Evolutionary conservation across 2,888 invertebrate species (phyloP), one percentile per base, ranked within the genome.

Genomic region (Cacoxenus indagator): DNA sequence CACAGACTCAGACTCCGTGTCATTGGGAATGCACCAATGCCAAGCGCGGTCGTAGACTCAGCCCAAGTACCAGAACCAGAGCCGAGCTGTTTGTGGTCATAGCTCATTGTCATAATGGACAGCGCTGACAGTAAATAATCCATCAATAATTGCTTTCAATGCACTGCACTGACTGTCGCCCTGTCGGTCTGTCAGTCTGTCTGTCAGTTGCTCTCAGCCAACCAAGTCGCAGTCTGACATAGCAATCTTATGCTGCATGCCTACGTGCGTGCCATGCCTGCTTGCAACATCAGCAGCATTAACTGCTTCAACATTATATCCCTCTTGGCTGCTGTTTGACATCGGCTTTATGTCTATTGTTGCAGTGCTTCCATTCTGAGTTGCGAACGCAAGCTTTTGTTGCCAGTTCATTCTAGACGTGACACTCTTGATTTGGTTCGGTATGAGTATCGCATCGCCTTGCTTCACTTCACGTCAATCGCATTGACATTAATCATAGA

Each of bases 61-160:
- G 48, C 19, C 22, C 45, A n/a, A n/a, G n/a, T n/a, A n/a, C n/a
- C n/a, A n/a, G n/a, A n/a, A n/a, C n/a, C n/a, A n/a, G n/a, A n/a
- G n/a, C n/a, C n/a, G n/a, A n/a, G 37, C 69, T 68, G 79, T 71
- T 73, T 73, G 73, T 70, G 81, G 73, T 74, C 81, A 83, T 78
- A 76, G 76, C 80, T 80, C 83, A 80, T 73, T 82, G 83, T 82
- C 80, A 80, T 80, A 80, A 80, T 76, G 78, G 77, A 75, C 79
- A 78, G 81, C 76, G 79, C 79, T 83, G 83, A 78, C 83, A 83
- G 80, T 80, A 80, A 80, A 83, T 83, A 80, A 83, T 80, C 80
- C 81, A 80, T 80, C 80, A 83, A 80, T 80, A 80, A 80, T 83
- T 83, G 83, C 80, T 82, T 78, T 73, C 72, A 76, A 71, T 67